These are phyloP conservation scores for Machimus rusticus DNA, from an alignment of 2,888 invertebrate species.

Conservation along the genomic window DNA sequence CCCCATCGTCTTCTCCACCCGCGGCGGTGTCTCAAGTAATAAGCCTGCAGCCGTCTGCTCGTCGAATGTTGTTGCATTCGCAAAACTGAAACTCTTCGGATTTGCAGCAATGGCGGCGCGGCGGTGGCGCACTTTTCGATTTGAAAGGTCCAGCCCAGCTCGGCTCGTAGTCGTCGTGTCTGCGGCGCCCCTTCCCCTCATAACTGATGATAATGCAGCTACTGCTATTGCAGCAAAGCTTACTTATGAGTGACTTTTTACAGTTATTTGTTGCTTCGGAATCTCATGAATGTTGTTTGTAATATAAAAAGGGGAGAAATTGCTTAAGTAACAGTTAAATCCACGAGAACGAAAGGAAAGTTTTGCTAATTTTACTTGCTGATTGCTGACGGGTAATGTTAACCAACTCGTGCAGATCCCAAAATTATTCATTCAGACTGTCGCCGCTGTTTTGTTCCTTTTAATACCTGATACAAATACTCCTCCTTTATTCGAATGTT, in stretches of 20 bases:
- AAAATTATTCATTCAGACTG: not conserved
- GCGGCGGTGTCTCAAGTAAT: not conserved
- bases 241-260: not conserved
- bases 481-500: not conserved
- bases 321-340: not conserved
- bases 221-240: not conserved
- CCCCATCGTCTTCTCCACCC: not conserved
- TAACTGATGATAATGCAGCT: not conserved
- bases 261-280: not conserved
- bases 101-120: not conserved
- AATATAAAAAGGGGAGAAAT: not conserved
- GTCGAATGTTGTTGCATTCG: not conserved
- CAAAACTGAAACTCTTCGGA: not conserved
- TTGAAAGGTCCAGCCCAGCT: not conserved
- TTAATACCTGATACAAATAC: not conserved
- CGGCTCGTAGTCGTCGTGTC: not conserved
- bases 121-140: not conserved
- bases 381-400: not conserved
- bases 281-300: not conserved
- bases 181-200: not conserved
- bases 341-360: not conserved
- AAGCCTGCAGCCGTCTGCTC: not conserved
- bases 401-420: not conserved
- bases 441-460: not conserved
- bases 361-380: not conserved